phyloP scores from a whole-genome alignment of 2,113 vertebrate species.

The Regulus satrapa region DNA sequence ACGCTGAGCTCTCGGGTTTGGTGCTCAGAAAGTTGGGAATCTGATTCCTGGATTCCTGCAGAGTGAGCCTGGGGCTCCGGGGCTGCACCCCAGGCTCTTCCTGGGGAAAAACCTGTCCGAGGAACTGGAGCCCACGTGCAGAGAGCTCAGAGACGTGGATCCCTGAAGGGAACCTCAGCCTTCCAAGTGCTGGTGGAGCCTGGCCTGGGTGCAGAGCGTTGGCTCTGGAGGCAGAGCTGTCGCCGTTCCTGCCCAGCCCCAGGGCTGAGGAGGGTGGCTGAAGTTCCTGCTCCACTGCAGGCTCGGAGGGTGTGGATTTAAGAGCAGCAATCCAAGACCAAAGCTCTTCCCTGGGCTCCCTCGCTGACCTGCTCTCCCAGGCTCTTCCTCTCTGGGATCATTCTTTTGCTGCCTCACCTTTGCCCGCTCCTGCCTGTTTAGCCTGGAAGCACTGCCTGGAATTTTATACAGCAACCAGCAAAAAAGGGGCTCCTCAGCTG shows the following conservation, averaged over 20 bases:
- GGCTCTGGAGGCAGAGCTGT: not conserved
- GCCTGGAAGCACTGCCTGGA: not conserved
- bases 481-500: not conserved
- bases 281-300: not conserved
- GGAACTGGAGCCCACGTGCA: not conserved
- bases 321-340: not conserved
- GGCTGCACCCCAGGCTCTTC: too few relatives aligned
- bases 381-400: not conserved
- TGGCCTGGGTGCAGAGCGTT: not conserved
- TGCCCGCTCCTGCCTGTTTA: not conserved
- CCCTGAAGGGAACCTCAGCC: not conserved
- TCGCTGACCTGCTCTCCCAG: not conserved
- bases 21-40: rapidly evolving
- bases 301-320: not conserved
- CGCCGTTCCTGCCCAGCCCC: not conserved
- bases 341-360: not conserved
- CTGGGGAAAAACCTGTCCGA: too few relatives aligned
- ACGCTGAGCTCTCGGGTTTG: not conserved
- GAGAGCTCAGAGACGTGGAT: not conserved
- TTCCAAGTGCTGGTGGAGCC: not conserved
- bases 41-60: too few relatives aligned
- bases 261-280: not conserved
- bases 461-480: not conserved
- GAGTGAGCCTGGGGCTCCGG: too few relatives aligned
- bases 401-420: not conserved